Conservation (phyloP, 1,140 invertebrate species). For the Euwallacea fornicatus region DNA sequence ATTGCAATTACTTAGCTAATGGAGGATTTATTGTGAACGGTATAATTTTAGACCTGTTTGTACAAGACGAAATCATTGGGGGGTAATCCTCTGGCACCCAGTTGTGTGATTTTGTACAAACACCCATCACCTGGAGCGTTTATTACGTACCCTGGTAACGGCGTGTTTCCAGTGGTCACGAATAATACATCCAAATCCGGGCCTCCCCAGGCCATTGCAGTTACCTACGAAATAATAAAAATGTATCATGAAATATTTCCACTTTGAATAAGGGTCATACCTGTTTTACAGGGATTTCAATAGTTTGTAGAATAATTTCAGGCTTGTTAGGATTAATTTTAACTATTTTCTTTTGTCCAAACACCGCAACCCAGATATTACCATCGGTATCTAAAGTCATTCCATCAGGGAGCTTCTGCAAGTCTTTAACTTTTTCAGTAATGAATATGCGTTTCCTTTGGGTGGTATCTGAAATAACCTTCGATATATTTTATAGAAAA, state of each 20-base stretch:
- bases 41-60: too few relatives aligned
- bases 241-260: not conserved
- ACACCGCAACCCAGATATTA: constrained; percentile 67
- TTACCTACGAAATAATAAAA: constrained; percentile 66
- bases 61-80: constrained; percentile 6
- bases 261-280: constrained; percentile 33
- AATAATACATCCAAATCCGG: constrained; percentile 71
- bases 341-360: constrained; percentile 50
- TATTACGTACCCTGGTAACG: constrained; percentile 8
- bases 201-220: constrained; percentile 79
- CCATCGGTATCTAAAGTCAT: constrained; percentile 69
- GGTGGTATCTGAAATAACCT: not conserved
- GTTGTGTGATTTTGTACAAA: constrained; percentile 34
- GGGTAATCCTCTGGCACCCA: constrained; percentile 39
- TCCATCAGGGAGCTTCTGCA: constrained; percentile 61
- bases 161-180: constrained; percentile 64
- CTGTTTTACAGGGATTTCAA: constrained; percentile 46
- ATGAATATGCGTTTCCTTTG: constrained; percentile 43
- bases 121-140: constrained; percentile 32
- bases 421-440: constrained; percentile 34
- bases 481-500: not conserved
- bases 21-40: too few relatives aligned
- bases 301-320: constrained; percentile 45
- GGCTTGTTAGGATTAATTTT: constrained; percentile 49
- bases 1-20: too few relatives aligned